Evolutionary conservation across 2,797 vertebrate genomes (phyloP).

Genomic region (Phylloscopus collybita): DNA sequence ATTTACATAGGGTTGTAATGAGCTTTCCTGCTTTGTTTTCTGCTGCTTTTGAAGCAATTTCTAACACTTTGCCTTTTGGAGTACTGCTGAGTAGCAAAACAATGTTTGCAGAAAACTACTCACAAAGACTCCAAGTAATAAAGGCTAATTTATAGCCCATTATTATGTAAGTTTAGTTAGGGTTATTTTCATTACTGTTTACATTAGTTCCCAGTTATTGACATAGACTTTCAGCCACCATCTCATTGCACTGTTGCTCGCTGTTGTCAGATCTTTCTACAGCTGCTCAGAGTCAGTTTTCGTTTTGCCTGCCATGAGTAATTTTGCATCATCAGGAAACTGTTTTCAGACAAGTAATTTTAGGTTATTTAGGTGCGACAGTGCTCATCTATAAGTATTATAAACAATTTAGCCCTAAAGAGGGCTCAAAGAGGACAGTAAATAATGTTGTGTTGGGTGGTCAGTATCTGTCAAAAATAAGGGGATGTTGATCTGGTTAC

Average conservation of each 20-base stretch:
- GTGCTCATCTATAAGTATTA: background rate
- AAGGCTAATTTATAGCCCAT: constrained; percentile 10
- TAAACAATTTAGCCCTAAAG: background rate
- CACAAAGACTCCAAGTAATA: background rate
- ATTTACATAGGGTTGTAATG: background rate
- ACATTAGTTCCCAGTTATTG: background rate
- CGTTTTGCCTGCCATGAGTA: background rate
- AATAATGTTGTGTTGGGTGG: background rate
- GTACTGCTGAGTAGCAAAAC: background rate
- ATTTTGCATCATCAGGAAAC: background rate
- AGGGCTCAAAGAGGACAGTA: background rate
- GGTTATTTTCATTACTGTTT: background rate
- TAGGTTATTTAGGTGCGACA: background rate
- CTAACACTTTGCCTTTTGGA: background rate
- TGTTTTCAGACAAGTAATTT: background rate
- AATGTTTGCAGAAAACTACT: background rate
- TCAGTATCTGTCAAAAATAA: background rate
- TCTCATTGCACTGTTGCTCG: background rate
- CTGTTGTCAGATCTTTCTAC: background rate
- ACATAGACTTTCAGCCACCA: background rate
- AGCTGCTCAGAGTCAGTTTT: background rate
- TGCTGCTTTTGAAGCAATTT: constrained; percentile 2
- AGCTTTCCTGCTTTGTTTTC: constrained; percentile 3
- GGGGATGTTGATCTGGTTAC: background rate
- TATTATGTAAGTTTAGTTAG: background rate